Evolutionary conservation across 1,140 invertebrate species (phyloP).

Genomic region (Euborellia annulipes): DNA sequence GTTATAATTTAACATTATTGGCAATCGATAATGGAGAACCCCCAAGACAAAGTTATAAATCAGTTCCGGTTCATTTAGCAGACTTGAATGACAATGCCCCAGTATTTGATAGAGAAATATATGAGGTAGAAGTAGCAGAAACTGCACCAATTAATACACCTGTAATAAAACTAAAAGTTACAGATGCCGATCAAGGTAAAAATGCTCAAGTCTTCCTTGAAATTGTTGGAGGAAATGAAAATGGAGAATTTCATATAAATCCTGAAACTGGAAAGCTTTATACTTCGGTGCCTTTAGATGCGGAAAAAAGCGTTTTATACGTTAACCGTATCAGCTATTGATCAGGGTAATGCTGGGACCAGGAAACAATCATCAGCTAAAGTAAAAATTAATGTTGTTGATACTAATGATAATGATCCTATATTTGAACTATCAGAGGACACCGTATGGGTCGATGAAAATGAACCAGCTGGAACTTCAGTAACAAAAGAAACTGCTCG

Average conservation of each 20-base stretch:
- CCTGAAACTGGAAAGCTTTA: constrained; percentile 78
- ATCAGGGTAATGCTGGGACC: constrained; percentile 68
- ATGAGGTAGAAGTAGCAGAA: constrained; percentile 76
- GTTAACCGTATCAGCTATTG: constrained; percentile 77
- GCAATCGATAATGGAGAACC: constrained; percentile 74
- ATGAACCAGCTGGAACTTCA: constrained; percentile 65
- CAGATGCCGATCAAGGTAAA: constrained; percentile 63
- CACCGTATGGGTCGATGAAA: constrained; percentile 61
- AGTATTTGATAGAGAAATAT: constrained; percentile 74
- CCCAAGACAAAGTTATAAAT: constrained; percentile 52
- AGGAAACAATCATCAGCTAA: constrained; percentile 76
- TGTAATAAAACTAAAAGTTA: constrained; percentile 69
- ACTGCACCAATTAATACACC: constrained; percentile 76
- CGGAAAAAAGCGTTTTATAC: constrained; percentile 82
- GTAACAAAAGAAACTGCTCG: constrained; percentile 68
- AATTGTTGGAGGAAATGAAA: constrained; percentile 85
- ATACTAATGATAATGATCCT: constrained; percentile 87
- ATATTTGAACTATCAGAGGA: constrained; percentile 56
- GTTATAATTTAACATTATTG: constrained; percentile 72
- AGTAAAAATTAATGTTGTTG: constrained; percentile 72
- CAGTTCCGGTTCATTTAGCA: constrained; percentile 55
- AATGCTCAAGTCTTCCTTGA: constrained; percentile 72
- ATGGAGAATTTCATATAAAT: constrained; percentile 73
- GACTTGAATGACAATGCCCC: constrained; percentile 75
- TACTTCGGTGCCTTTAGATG: constrained; percentile 68